Evolutionary conservation across 92 coral and sea anemone species (phyloP).

Genomic region (Phenganax stokvisi): DNA sequence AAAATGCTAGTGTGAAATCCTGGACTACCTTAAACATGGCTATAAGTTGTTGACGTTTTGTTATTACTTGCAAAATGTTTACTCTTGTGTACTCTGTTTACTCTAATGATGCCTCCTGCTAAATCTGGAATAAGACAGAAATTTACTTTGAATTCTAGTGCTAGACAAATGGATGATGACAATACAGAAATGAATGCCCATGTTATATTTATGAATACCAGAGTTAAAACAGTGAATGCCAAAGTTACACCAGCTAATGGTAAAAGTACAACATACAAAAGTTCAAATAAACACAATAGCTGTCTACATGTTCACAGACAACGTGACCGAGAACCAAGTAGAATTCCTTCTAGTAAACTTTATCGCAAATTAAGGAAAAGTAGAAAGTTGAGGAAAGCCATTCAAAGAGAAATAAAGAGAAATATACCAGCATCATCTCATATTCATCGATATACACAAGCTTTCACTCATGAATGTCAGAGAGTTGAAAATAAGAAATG

Average conservation of each 20-base stretch:
- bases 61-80: no score
- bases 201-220: not conserved
- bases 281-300: not conserved
- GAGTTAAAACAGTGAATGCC: not conserved
- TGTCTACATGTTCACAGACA: not conserved
- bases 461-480: constrained; percentile 3
- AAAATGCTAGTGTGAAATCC: no score
- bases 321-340: constrained; percentile 8
- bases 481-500: not conserved
- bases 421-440: not conserved
- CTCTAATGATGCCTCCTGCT: no score
- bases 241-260: not conserved
- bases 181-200: not conserved
- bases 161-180: no score
- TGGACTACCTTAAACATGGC: no score
- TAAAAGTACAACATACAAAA: not conserved
- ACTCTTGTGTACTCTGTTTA: no score
- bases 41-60: no score
- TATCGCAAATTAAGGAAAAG: constrained; percentile 1
- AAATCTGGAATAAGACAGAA: no score
- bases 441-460: not conserved
- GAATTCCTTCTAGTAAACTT: constrained; percentile 5
- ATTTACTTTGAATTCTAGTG: no score
- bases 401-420: constrained; percentile 5
- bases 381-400: constrained; percentile 9